These are phyloP conservation scores for Paelopatides confundens DNA, from an alignment of 53 echinoderm and acorn worm genomes.

Conservation along the genomic window DNA sequence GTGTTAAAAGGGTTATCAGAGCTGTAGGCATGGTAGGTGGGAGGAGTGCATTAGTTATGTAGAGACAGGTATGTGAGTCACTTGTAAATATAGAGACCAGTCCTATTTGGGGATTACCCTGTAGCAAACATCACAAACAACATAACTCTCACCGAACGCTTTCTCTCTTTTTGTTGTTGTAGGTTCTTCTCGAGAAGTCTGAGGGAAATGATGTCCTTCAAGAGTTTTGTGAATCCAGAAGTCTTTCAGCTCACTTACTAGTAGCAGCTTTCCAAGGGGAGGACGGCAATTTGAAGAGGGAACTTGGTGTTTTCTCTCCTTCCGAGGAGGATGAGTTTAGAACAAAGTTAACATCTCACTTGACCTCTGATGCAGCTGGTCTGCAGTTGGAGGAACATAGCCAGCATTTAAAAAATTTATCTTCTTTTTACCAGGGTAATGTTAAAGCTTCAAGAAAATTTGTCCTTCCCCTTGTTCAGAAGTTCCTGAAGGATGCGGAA, in stretches of 20 bases:
- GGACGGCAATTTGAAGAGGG: slow-evolving; percentile 55
- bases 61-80: no score
- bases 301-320: slow-evolving; percentile 67
- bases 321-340: neutral
- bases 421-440: slow-evolving; percentile 81
- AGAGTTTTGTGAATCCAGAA: slow-evolving; percentile 74
- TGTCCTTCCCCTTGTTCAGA: slow-evolving; percentile 77
- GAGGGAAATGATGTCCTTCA: slow-evolving; percentile 64
- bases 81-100: no score
- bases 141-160: no score
- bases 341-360: neutral
- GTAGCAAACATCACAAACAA: no score
- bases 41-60: no score
- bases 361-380: slow-evolving; percentile 34
- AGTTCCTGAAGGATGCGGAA: slow-evolving; percentile 56
- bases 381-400: slow-evolving; percentile 53
- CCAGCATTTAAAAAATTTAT: slow-evolving; percentile 24
- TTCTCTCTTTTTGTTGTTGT: neutral
- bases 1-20: no score
- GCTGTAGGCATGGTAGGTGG: no score
- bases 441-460: slow-evolving; percentile 84
- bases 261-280: slow-evolving; percentile 55
- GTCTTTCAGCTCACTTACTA: slow-evolving; percentile 58
- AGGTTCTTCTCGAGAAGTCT: slow-evolving; percentile 78
- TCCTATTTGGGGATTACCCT: no score